Conservation (phyloP, 2,888 invertebrate species). For the Danaus chrysippus region DNA sequence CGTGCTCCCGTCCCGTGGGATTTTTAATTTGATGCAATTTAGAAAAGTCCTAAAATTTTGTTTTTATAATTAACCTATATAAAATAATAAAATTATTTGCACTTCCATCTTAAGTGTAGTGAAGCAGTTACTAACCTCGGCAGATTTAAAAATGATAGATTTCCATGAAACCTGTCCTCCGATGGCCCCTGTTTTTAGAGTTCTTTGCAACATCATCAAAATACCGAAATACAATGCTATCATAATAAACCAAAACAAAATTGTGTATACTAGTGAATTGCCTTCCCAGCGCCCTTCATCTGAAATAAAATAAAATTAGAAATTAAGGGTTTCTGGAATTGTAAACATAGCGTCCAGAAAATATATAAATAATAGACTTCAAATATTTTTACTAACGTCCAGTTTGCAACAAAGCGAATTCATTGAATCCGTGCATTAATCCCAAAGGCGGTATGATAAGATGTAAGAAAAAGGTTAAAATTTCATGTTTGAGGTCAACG, state of each 20-base stretch:
- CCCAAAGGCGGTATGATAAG: conserved; percentile 60
- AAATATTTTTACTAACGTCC: conserved; percentile 43
- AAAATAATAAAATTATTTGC: not conserved
- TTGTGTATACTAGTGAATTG: conserved; percentile 43
- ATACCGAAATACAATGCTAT: conserved; percentile 51
- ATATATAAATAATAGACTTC: too few relatives aligned
- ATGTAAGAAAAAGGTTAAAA: conserved; percentile 48
- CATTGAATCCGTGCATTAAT: conserved; percentile 57
- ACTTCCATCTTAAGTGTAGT: too few relatives aligned
- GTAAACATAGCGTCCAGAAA: too few relatives aligned
- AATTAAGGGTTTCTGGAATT: not conserved
- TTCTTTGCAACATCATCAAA: conserved; percentile 62
- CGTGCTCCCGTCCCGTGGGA: conserved; percentile 46
- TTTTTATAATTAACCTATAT: not conserved
- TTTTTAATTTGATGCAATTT: conserved; percentile 41
- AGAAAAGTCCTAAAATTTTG: conserved; percentile 42
- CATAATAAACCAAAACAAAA: conserved; percentile 52
- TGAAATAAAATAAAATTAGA: conserved; percentile 14
- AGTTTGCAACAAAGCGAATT: conserved; percentile 60
- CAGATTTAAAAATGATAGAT: conserved; percentile 57
- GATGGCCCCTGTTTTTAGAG: conserved; percentile 54
- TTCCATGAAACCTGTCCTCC: conserved; percentile 67
- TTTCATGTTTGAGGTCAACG: conserved; percentile 44
- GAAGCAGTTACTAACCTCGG: conserved; percentile 38
- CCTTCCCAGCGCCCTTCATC: conserved; percentile 25